Evolutionary conservation across 2,113 vertebrate genomes (phyloP).

Genomic region (Rhinoderma darwinii): DNA sequence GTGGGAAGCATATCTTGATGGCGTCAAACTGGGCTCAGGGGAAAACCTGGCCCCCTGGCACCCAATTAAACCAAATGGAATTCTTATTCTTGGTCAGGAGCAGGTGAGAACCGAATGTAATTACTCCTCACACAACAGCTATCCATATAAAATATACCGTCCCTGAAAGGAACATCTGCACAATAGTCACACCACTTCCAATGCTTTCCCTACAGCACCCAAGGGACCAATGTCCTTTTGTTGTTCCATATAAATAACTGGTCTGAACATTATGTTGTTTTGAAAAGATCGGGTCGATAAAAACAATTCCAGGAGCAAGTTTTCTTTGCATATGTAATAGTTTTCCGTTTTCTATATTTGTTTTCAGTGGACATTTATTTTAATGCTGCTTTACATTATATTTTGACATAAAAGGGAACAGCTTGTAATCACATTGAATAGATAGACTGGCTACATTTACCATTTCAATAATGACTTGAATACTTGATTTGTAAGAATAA

Average conservation of each 20-base stretch:
- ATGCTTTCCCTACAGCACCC: background rate
- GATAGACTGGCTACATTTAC: background rate
- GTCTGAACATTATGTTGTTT: background rate
- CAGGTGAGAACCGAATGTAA: constrained; percentile 80
- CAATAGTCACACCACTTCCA: background rate
- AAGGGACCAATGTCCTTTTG: constrained; percentile 21
- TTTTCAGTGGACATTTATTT: too few species aligned
- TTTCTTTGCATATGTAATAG: background rate
- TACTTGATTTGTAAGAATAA: too few species aligned
- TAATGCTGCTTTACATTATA: too few species aligned
- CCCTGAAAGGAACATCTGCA: too few species aligned
- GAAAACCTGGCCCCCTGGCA: constrained; percentile 99
- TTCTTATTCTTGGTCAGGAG: constrained; percentile 95
- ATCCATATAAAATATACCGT: background rate
- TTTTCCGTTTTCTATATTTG: too few species aligned
- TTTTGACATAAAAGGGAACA: too few species aligned
- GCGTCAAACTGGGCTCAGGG: constrained; percentile 91
- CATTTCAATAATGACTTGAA: background rate
- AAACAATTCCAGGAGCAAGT: background rate
- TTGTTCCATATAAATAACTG: constrained; percentile 8
- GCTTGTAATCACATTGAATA: too few species aligned
- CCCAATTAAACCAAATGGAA: constrained; percentile 96
- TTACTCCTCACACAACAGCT: constrained; percentile 5
- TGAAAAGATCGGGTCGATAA: background rate
- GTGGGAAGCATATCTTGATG: constrained; percentile 98